Conservation (phyloP, 2,113 vertebrate genomes). For the Chaenogobius annularis region DNA sequence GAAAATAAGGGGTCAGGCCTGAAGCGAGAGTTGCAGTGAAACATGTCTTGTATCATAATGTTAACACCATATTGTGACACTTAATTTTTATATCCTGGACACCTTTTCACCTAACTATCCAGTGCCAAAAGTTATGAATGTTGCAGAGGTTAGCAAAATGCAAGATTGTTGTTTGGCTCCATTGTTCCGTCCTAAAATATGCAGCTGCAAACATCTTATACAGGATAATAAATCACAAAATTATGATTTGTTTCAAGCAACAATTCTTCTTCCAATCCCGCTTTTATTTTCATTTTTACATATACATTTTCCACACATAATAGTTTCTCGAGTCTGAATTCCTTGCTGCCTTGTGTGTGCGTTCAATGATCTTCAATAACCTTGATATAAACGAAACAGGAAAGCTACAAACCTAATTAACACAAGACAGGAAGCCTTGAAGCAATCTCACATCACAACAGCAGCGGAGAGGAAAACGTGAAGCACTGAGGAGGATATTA, state of each 20-base stretch:
- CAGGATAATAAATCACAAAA: too few species aligned
- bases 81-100: background rate
- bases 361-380: conserved; percentile 48
- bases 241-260: too few species aligned
- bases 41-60: conserved; percentile 37
- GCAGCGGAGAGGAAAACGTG: conserved; percentile 34
- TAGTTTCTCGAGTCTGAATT: background rate
- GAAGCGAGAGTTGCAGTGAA: conserved; percentile 36
- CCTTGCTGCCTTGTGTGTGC: conserved; percentile 34
- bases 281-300: background rate
- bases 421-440: conserved; percentile 40
- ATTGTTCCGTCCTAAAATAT: too few species aligned
- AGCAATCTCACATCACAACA: conserved; percentile 47
- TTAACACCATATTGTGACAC: conserved; percentile 19
- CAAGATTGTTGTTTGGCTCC: too few species aligned
- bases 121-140: background rate
- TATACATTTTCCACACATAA: background rate
- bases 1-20: conserved; percentile 30
- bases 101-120: background rate
- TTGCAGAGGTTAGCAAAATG: background rate
- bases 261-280: background rate
- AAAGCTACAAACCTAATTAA: conserved; percentile 52
- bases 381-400: conserved; percentile 31
- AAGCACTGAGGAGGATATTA: conserved; percentile 1
- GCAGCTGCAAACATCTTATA: too few species aligned